phyloP scores from a whole-genome alignment of 1,140 invertebrate genomes.

The Leptopilina boulardi region DNA sequence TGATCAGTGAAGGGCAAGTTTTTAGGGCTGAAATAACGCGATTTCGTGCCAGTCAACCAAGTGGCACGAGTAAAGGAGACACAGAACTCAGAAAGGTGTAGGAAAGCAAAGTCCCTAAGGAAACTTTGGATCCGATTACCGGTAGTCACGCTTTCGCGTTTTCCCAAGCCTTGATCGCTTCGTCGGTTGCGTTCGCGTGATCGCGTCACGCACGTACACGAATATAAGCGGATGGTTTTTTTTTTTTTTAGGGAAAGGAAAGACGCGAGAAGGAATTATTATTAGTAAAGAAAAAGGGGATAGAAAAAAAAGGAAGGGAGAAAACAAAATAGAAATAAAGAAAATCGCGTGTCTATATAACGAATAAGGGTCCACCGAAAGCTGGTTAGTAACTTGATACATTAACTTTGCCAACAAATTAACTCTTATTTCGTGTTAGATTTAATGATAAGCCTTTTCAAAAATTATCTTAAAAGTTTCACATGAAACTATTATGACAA shows the following conservation, averaged over 20 bases:
- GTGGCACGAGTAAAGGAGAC: slow-evolving; percentile 39
- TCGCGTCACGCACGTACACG: slow-evolving; percentile 39
- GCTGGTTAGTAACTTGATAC: slow-evolving; percentile 12
- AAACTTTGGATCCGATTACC: slow-evolving; percentile 44
- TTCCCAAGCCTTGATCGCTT: slow-evolving; percentile 41
- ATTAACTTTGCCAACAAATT: slow-evolving; percentile 15
- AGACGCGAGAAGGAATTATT: slow-evolving; percentile 35
- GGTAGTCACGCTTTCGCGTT: slow-evolving; percentile 44
- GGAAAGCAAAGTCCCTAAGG: slow-evolving; percentile 34
- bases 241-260: neutral
- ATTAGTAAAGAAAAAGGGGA: slow-evolving; percentile 23
- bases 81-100: slow-evolving; percentile 34
- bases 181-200: slow-evolving; percentile 42
- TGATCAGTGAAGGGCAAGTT: slow-evolving; percentile 12
- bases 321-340: neutral
- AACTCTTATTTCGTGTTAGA: neutral
- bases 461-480: too few species aligned
- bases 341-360: neutral
- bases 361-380: neutral
- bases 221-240: slow-evolving; percentile 36
- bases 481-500: too few species aligned
- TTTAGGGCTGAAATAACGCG: slow-evolving; percentile 36
- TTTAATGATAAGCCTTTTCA: too few species aligned
- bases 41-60: slow-evolving; percentile 42
- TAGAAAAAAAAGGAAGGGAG: slow-evolving; percentile 4